These are phyloP conservation scores for Parazoanthus swiftii DNA, from an alignment of 92 coral and sea anemone genomes.

Conservation along the genomic window DNA sequence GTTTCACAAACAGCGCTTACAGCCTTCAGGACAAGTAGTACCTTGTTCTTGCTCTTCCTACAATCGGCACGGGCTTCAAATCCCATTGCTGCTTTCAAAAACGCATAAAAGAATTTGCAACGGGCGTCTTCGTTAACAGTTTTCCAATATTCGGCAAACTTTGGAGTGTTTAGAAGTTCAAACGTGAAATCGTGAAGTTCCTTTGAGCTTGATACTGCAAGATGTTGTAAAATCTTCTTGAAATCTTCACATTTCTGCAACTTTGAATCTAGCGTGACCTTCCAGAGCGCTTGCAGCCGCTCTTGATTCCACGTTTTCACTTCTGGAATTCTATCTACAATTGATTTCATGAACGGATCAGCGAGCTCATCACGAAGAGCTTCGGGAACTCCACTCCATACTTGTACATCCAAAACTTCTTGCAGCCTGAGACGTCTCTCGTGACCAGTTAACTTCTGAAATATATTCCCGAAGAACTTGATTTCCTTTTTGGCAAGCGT, in stretches of 20 bases:
- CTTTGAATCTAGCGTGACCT: conserved; percentile 40
- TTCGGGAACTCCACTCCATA: conserved; percentile 61
- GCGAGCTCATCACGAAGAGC: conserved; percentile 49
- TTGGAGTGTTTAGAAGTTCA: neutral
- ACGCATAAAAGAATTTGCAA: neutral
- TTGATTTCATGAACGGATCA: conserved; percentile 42
- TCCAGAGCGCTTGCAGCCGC: conserved; percentile 25
- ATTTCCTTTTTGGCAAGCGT: neutral
- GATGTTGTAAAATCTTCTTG: neutral
- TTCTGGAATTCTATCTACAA: conserved; percentile 32
- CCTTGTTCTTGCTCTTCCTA: neutral
- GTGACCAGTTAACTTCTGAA: conserved; percentile 17
- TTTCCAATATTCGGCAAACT: conserved; percentile 22
- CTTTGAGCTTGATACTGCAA: conserved; percentile 2
- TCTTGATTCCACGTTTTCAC: neutral
- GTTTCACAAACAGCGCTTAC: neutral
- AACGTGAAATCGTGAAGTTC: conserved; percentile 17
- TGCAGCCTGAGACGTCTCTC: conserved; percentile 21
- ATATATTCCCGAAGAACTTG: conserved; percentile 16
- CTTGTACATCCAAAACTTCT: conserved; percentile 43
- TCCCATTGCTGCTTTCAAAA: neutral
- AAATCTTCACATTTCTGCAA: conserved; percentile 41
- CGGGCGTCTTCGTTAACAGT: conserved; percentile 14
- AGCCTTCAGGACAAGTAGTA: neutral
- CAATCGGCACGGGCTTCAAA: neutral